Evolutionary conservation across 2,888 invertebrate species (phyloP), one percentile per base, ranked within the genome.

Genomic region (Stenolophus ochropezus): DNA sequence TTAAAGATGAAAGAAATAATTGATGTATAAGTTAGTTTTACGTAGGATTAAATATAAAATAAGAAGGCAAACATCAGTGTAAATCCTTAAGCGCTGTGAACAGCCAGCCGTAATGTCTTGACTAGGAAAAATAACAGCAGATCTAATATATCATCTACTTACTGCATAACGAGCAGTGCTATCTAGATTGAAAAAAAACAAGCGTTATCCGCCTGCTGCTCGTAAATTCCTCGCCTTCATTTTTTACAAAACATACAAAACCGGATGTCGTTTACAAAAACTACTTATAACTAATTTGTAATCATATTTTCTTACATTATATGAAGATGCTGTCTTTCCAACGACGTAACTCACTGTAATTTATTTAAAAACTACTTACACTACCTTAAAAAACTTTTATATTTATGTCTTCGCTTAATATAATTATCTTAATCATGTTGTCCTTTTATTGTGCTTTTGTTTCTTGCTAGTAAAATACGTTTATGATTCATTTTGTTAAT

Each of bases 101-200:
- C 56, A 11, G 6, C 18, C 20, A 56, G 20, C 56, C 20, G 20
- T 56, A 56, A 56, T 56, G 21, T 18, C 56, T 56, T 11, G 53
- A 11, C 20, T 56, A 20, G 21, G 18, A 56, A 56, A 20, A 56
- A 56, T 56, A 56, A 56, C 56, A 56, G 56, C 6, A 21, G 11
- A 20, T 8, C 8, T 11, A 56, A 56, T 56, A 56, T 56, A 56
- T 56, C 56, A 56, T 56, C 56, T 56, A 56, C 56, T 56, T 56
- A 21, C 56, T 56, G 56, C 56, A 56, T 56, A 56, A 56, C 56
- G 20, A 56, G 56, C 21, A 56, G 21, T 56, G 18, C 20, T 20
- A 56, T 11, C 56, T 18, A 56, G 56, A 56, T 56, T 56, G 18
- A 21, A 56, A 56, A 56, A 56, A 56, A 16, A 21, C 4, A 56